These are phyloP conservation scores for honey bee (Apis mellifera) DNA, from an alignment of 1,140 invertebrate species.

Conservation along the genomic window Amel_HAv3.1 CM009943.2:6857501-6858000, in stretches of 20 bases:
- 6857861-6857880: constrained; percentile 88
- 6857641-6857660: constrained; percentile 81
- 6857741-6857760: constrained; percentile 35
- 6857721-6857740: constrained; percentile 37
- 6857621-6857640: constrained; percentile 82
- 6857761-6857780: constrained; percentile 12
- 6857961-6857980: constrained; percentile 68
- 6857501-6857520: constrained; percentile 77
- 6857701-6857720: constrained; percentile 11
- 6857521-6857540: constrained; percentile 79
- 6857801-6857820: constrained; percentile 89
- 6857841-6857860: constrained; percentile 90
- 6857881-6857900: constrained; percentile 77
- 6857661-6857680: constrained; percentile 60
- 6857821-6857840: constrained; percentile 88
- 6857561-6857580: constrained; percentile 87
- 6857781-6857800: constrained; percentile 83
- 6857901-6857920: constrained; percentile 83
- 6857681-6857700: background rate
- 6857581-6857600: constrained; percentile 89
- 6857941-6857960: constrained; percentile 70
- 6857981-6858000: constrained; percentile 65
- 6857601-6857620: constrained; percentile 85
- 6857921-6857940: constrained; percentile 83
- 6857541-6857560: constrained; percentile 80